Evolutionary conservation across 2,797 vertebrate species (phyloP), one percentile per base, ranked within the genome.

Genomic region (Forpus xanthops): DNA sequence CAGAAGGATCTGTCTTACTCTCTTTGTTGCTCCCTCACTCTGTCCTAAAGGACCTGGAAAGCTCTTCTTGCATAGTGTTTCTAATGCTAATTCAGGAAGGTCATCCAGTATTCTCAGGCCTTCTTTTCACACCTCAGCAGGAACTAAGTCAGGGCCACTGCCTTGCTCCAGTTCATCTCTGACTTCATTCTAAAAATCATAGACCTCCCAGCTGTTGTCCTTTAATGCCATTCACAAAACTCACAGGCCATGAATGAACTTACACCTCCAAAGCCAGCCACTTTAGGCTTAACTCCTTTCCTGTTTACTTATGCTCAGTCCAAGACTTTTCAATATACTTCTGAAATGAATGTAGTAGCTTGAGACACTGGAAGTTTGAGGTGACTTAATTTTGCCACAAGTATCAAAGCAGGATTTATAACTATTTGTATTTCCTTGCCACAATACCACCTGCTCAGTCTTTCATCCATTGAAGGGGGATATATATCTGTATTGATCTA

Each of bases 111-210:
- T 45, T 91, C 70, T 28, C 2, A 47, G 56, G 21, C 45, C 68
- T 78, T 58, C 62, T 84, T 53, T 90, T 72, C n/a, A 19, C 68
- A 58, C n/a, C 86, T 42, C 80, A 42, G 58, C n/a, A 52, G 70
- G 45, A 96, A 91, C 77, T 67, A 78, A 94, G 91, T 96, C 94
- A 96, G 0, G 4, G 93, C 79, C 83, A 70, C 62, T 76, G 95
- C 77, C 77, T 79, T 60, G 80, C 86, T 95, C 77, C 88, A 67
- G 87, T 95, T 95, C 85, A 90, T 33, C 86, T 56, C 10, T 53
- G 85, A 90, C 83, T 95, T 64, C 86, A 77, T 67, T 74, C 86
- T 79, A 30, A 52, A 52, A 85, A 76, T 45, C 86, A 55, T 64
- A 60, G 77, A 28, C 53, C 67, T 84, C 79, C 41, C 61, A 6